Evolutionary conservation across 1,140 invertebrate species (phyloP).

Genomic region (Caenorhabditis tropicalis): DNA sequence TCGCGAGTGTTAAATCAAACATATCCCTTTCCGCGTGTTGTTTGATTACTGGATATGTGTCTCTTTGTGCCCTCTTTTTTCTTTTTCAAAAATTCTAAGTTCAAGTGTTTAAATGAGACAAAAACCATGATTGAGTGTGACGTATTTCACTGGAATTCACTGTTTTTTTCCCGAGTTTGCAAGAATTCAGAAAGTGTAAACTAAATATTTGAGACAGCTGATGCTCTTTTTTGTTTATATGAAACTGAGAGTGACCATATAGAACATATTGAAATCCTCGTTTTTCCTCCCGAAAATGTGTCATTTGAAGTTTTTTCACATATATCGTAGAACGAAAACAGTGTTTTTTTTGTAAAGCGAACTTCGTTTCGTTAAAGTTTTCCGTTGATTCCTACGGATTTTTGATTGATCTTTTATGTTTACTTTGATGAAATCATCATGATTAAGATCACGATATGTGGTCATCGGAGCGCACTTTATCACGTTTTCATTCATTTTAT

Average conservation of each 20-base stretch:
- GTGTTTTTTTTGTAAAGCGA: not conserved
- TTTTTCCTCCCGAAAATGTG: not conserved
- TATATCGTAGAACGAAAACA: too few relatives aligned
- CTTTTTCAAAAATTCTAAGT: not conserved
- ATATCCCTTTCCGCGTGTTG: not conserved
- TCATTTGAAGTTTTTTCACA: not conserved
- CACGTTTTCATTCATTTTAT: not conserved
- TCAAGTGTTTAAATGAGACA: not conserved
- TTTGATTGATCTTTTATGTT: not conserved
- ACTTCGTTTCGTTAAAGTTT: not conserved
- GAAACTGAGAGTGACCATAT: not conserved
- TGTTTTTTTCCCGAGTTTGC: not conserved
- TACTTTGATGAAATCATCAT: constrained; percentile 28
- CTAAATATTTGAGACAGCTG: not conserved
- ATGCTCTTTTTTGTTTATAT: not conserved
- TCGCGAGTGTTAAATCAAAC: constrained; percentile 25
- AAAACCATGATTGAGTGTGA: not conserved
- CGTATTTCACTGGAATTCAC: not conserved
- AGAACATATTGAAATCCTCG: not conserved
- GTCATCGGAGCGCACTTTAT: not conserved
- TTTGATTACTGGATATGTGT: constrained; percentile 38
- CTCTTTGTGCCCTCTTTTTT: constrained; percentile 19
- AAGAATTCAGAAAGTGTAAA: not conserved
- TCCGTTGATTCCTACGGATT: not conserved
- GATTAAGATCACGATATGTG: constrained; percentile 18